Evolutionary conservation across 1,140 invertebrate genomes (phyloP), one percentile per base, ranked within the genome.

Genomic region (Trachelipus rathkii): DNA sequence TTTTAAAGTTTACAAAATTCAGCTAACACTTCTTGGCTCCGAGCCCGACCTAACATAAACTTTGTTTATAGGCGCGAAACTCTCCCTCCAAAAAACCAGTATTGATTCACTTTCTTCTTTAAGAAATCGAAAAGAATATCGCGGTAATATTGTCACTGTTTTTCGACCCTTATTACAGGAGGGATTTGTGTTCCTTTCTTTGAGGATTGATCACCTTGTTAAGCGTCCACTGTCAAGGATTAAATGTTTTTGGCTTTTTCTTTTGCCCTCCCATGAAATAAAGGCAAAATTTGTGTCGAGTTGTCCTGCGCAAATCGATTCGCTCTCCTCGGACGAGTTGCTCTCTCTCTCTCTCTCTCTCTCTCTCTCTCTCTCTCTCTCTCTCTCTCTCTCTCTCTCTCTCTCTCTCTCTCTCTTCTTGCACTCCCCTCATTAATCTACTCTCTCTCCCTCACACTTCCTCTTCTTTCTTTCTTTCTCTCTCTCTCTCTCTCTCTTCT

Each of bases 291-390:
- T 60, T 60, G 50, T 60, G 50, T 19, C 11, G 50, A 60, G 2
- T 60, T 60, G 50, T 60, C 50, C 8, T 60, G 50, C 50, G 50
- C 50, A 60, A 15, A 60, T 60, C 50, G 50, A 60, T 60, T 60
- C 50, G 33, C 33, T 33, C 6, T 33, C 33, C 33, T 33, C 33
- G 33, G 33, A 33, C 33, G 33, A 33, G 33, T 33, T 6, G 33
- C 33, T 33, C 33, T 33, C 33, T 3, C 33, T 33, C n/a, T n/a
- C n/a, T n/a, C n/a, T 15, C 8, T 2, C 11, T 19, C 50, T 60
- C 50, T 60, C 50, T 60, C 50, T 60, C 50, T 60, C 50, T 60
- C 50, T 60, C 50, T 60, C 50, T 60, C 19, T 60, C 50, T 60
- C 19, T 60, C 19, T 60, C 50, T 60, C 50, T 60, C 50, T 60